phyloP scores from a whole-genome alignment of 2,797 vertebrate genomes.

The Acropternis orthonyx region DNA sequence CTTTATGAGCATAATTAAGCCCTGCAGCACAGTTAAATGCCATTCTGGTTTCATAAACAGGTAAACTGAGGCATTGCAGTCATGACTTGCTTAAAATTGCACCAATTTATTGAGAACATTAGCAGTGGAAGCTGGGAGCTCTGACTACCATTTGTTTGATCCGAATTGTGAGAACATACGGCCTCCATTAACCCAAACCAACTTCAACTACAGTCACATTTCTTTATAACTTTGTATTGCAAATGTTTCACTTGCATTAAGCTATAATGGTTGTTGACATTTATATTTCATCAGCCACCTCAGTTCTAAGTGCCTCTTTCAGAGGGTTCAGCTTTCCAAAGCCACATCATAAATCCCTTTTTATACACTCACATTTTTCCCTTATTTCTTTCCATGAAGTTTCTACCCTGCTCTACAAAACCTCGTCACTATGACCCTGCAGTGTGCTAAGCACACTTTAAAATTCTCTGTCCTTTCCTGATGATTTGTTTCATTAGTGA shows the following conservation, averaged over 20 bases:
- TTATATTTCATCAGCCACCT: not conserved
- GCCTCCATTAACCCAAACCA: not conserved
- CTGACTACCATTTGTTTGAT: not conserved
- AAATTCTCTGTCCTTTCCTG: constrained; percentile 62
- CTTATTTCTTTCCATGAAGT: constrained; percentile 20
- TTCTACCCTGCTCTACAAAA: constrained; percentile 43
- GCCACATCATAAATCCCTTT: constrained; percentile 41
- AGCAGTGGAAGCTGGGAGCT: not conserved
- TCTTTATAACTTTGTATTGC: not conserved
- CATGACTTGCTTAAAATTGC: not conserved
- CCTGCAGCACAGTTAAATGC: not conserved
- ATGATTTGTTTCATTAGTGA: constrained; percentile 75
- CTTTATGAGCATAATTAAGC: not conserved
- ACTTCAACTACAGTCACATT: not conserved
- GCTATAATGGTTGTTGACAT: not conserved
- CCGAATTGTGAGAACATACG: fast-evolving
- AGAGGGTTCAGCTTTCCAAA: constrained; percentile 16
- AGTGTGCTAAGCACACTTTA: constrained; percentile 24
- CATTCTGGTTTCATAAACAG: not conserved
- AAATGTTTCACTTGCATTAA: constrained; percentile 14
- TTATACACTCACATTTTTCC: constrained; percentile 16
- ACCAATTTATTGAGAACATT: not conserved
- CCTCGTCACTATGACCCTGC: constrained; percentile 31
- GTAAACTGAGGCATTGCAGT: constrained; percentile 34
- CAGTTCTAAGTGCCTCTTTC: not conserved